phyloP scores from a whole-genome alignment of 1,140 invertebrate genomes.

The Neodiprion pinetum region DNA sequence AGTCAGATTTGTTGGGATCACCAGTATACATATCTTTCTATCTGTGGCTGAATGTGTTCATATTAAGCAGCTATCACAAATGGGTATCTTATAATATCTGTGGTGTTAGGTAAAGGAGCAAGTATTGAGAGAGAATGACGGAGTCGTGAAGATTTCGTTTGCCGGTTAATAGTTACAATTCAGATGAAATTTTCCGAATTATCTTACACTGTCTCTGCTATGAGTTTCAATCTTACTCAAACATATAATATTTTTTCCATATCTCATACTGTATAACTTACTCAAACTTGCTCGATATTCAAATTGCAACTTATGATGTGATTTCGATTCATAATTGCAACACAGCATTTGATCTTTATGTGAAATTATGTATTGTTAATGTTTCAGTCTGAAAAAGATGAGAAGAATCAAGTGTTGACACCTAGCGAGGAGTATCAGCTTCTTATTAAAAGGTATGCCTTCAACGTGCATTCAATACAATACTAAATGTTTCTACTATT shows the following conservation, averaged over 20 bases:
- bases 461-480: neutral
- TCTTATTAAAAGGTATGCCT: constrained; percentile 55
- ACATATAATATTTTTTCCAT: no score
- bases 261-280: no score
- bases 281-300: no score
- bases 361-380: neutral
- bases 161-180: no score
- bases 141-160: no score
- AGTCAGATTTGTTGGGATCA: no score
- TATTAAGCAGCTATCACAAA: neutral
- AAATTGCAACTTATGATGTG: neutral
- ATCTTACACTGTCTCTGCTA: no score
- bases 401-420: constrained; percentile 48
- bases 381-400: constrained; percentile 52
- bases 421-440: constrained; percentile 60
- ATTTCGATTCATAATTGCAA: constrained; percentile 15
- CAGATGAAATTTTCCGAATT: no score
- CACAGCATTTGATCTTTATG: neutral
- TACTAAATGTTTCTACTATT: neutral
- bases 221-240: no score
- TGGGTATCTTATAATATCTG: neutral
- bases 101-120: neutral
- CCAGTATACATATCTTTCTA: neutral
- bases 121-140: neutral
- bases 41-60: neutral